phyloP scores from a whole-genome alignment of 2,113 vertebrate genomes.

The Actenoides lindsayi region DNA sequence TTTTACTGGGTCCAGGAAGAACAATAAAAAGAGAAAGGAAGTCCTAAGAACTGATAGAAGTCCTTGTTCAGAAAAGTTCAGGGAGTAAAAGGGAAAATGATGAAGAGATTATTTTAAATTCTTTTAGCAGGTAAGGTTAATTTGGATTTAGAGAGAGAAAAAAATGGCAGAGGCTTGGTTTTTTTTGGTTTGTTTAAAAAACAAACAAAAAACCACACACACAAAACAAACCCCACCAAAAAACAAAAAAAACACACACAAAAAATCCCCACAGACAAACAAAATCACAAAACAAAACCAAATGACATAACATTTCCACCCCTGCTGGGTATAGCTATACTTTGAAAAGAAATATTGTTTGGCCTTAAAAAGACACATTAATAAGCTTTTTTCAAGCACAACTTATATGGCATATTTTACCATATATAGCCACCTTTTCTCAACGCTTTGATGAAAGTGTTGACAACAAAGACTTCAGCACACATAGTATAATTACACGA shows the following conservation, averaged over 20 bases:
- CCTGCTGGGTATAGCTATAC: not conserved
- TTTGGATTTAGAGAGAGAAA: not conserved
- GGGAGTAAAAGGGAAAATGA: not conserved
- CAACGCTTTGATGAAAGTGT: not conserved
- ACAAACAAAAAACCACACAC: too few species aligned
- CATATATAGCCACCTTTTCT: not conserved
- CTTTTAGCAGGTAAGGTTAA: not conserved
- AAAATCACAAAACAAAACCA: not conserved
- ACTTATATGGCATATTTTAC: not conserved
- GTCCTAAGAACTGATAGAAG: not conserved
- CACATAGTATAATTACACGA: not conserved
- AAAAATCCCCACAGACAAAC: too few species aligned
- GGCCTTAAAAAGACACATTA: not conserved
- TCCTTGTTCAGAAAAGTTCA: not conserved
- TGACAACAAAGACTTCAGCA: not conserved
- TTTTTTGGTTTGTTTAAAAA: not conserved
- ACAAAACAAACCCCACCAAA: not conserved
- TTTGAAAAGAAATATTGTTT: not conserved
- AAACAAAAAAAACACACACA: too few species aligned
- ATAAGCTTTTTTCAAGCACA: not conserved
- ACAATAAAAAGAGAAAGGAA: not conserved
- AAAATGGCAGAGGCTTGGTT: not conserved
- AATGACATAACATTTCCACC: not conserved
- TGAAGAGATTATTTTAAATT: not conserved
- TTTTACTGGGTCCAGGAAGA: not conserved